Conservation (phyloP, 2,888 invertebrate genomes). For the Synergus japonicus region DNA sequence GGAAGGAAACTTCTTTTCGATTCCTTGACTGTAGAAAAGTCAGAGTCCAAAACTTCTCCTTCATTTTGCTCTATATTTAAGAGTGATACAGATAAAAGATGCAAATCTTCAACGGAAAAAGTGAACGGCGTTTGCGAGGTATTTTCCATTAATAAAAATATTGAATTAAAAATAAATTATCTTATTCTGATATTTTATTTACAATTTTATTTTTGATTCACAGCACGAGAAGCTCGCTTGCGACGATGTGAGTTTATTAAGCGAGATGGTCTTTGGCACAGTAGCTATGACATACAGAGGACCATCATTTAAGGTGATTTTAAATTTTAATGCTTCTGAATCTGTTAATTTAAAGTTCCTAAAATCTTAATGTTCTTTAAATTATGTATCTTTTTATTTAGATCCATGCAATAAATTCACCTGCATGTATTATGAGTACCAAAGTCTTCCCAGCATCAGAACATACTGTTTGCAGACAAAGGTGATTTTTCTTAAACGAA, state of each 20-base stretch:
- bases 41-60: conserved; percentile 63
- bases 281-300: conserved; percentile 93
- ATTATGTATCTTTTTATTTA: conserved; percentile 51
- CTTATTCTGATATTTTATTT: background rate
- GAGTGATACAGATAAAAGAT: conserved; percentile 46
- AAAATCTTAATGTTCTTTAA: background rate
- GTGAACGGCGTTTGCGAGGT: conserved; percentile 84
- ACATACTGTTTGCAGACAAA: conserved; percentile 64
- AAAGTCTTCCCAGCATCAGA: conserved; percentile 74
- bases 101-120: conserved; percentile 78
- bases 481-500: conserved; percentile 56
- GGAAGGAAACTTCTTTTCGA: conserved; percentile 91
- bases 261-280: conserved; percentile 96
- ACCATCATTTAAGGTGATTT: conserved; percentile 87
- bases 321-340: background rate
- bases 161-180: conserved; percentile 21
- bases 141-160: conserved; percentile 55
- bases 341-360: background rate
- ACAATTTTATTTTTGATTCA: background rate
- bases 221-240: conserved; percentile 56
- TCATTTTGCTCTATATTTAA: conserved; percentile 47
- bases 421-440: conserved; percentile 77
- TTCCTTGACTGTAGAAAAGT: conserved; percentile 84
- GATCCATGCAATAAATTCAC: conserved; percentile 79
- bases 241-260: conserved; percentile 85